Evolutionary conservation across 2,888 invertebrate species (phyloP).

Genomic region (Proisotoma minuta): DNA sequence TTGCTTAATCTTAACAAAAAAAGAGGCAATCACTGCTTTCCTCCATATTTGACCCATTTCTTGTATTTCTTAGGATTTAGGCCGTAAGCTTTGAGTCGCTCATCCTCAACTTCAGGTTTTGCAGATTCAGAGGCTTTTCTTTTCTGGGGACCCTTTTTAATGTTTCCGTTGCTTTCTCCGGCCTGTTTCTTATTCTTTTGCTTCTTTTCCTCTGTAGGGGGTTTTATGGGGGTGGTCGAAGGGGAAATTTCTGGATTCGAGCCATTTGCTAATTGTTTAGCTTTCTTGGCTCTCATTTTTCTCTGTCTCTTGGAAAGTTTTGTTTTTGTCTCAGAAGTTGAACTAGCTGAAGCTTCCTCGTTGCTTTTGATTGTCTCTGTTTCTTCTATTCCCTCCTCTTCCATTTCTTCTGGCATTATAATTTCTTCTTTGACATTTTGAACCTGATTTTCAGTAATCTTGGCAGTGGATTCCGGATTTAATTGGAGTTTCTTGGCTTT

Average conservation of each 20-base stretch:
- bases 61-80: conserved; percentile 85
- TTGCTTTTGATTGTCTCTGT: conserved; percentile 2
- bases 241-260: conserved; percentile 6
- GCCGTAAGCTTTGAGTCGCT: conserved; percentile 82
- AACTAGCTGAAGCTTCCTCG: background rate
- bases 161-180: background rate
- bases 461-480: background rate
- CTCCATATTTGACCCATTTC: conserved; percentile 64
- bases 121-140: background rate
- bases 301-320: conserved; percentile 19
- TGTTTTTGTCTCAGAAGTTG: background rate
- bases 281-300: conserved; percentile 10
- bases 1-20: no score
- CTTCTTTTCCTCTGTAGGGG: background rate
- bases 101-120: conserved; percentile 54
- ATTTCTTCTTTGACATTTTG: conserved; percentile 26
- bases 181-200: background rate
- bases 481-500: conserved; percentile 2
- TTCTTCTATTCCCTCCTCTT: conserved; percentile 21
- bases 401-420: conserved; percentile 26
- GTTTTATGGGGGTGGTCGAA: background rate
- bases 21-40: no score
- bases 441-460: background rate
- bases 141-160: background rate
- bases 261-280: conserved; percentile 50